Evolutionary conservation across 2,113 vertebrate species (phyloP).

Genomic region (Junco hyemalis): DNA sequence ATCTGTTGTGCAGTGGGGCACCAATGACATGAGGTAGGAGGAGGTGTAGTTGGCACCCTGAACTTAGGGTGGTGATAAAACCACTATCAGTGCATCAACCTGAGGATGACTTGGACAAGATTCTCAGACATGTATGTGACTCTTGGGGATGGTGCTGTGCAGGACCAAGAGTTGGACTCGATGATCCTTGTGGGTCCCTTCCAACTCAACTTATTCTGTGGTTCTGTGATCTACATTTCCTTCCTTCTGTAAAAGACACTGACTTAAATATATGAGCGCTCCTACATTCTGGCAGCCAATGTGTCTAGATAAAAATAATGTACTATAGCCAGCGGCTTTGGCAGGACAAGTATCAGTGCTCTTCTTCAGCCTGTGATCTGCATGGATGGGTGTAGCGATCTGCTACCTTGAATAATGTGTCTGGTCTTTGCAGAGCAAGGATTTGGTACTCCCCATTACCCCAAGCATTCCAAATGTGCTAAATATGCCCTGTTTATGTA

Average conservation of each 20-base stretch:
- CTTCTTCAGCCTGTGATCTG: background rate
- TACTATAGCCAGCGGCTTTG: background rate
- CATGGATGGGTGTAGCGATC: background rate
- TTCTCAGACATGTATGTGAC: background rate
- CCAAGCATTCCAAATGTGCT: accelerated
- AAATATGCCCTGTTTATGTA: background rate
- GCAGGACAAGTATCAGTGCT: background rate
- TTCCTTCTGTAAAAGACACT: background rate
- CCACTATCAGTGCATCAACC: background rate
- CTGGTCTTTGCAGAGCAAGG: background rate
- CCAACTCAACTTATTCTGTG: background rate
- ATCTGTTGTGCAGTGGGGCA: background rate
- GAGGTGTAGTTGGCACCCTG: background rate
- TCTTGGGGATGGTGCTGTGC: background rate
- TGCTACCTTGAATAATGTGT: background rate
- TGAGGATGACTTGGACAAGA: background rate
- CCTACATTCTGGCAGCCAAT: background rate
- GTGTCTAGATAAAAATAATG: background rate
- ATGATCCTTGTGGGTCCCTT: background rate
- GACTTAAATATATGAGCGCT: background rate
- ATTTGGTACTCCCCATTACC: background rate
- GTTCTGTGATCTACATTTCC: background rate
- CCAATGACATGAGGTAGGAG: background rate
- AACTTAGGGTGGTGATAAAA: background rate
- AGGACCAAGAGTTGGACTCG: background rate